A percentile compares a stretch with the other conserved stretches of the same genome.
These are phyloP conservation scores for Siniperca chuatsi DNA, from an alignment of 2,113 vertebrate species.

Conservation along the genomic window DNA sequence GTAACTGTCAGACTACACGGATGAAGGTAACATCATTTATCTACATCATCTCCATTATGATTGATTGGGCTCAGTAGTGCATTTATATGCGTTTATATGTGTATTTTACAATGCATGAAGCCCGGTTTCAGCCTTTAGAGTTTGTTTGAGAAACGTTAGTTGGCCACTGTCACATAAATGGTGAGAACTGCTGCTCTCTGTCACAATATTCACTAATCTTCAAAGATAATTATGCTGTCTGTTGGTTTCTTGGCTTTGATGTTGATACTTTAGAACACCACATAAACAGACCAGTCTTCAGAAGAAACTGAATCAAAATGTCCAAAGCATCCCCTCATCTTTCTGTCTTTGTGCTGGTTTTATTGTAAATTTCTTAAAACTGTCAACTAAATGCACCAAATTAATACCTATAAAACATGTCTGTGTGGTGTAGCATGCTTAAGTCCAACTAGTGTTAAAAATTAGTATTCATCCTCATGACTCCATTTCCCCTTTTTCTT, in stretches of 20 bases:
- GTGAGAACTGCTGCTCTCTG: background rate
- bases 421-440: too few species aligned
- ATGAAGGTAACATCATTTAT: background rate
- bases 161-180: slow-evolving; percentile 1
- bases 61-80: background rate
- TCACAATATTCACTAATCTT: slow-evolving; percentile 21
- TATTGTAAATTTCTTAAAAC: background rate
- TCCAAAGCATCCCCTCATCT: background rate
- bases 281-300: background rate
- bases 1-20: background rate
- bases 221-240: slow-evolving; percentile 11
- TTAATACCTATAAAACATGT: background rate
- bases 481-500: background rate
- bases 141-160: background rate
- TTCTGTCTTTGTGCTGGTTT: background rate
- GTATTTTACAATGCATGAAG: slow-evolving; percentile 4
- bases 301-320: background rate
- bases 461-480: background rate
- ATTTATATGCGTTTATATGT: background rate
- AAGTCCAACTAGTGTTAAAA: background rate
- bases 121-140: background rate
- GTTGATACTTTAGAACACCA: background rate
- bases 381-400: background rate
- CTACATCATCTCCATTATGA: background rate
- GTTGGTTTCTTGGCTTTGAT: slow-evolving; percentile 21